These are phyloP conservation scores for Drosophila paulistorum DNA, from an alignment of 1,140 invertebrate genomes.

Conservation along the genomic window DNA sequence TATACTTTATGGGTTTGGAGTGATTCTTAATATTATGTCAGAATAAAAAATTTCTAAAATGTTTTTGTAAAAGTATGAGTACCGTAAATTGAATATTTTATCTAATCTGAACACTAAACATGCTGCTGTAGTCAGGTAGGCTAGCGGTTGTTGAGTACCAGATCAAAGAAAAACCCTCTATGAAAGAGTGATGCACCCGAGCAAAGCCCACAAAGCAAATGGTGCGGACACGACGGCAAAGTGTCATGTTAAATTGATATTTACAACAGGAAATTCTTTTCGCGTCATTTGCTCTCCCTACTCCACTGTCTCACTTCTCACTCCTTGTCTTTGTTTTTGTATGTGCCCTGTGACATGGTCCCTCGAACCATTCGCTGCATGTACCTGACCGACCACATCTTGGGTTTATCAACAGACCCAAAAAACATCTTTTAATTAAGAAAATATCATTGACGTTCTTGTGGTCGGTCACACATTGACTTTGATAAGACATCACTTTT, in stretches of 20 bases:
- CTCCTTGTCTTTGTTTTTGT: constrained; percentile 21
- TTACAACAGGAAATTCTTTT: constrained; percentile 78
- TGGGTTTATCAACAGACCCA: constrained; percentile 56
- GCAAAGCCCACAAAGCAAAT: constrained; percentile 23
- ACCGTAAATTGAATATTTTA: constrained; percentile 47
- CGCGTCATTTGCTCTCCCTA: constrained; percentile 31
- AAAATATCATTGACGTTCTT: constrained; percentile 60
- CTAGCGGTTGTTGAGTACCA: constrained; percentile 30
- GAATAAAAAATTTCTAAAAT: constrained; percentile 15
- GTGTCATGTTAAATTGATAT: constrained; percentile 80
- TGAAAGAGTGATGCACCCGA: constrained; percentile 26
- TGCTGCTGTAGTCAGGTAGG: constrained; percentile 37
- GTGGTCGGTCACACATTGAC: constrained; percentile 28
- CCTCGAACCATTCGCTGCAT: constrained; percentile 7
- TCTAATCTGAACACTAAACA: constrained; percentile 47
- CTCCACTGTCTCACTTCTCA: constrained; percentile 1
- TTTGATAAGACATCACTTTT: constrained; percentile 63
- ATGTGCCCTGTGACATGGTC: neutral
- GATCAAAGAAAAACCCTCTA: constrained; percentile 45
- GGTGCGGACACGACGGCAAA: constrained; percentile 44
- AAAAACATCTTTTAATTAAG: constrained; percentile 72
- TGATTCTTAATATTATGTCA: neutral
- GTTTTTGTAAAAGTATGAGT: constrained; percentile 31
- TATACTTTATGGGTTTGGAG: no score
- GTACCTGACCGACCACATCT: constrained; percentile 60